Evolutionary conservation across 2,797 vertebrate species (phyloP), one percentile per base, ranked within the genome.

Genomic region (Furcifer pardalis): DNA sequence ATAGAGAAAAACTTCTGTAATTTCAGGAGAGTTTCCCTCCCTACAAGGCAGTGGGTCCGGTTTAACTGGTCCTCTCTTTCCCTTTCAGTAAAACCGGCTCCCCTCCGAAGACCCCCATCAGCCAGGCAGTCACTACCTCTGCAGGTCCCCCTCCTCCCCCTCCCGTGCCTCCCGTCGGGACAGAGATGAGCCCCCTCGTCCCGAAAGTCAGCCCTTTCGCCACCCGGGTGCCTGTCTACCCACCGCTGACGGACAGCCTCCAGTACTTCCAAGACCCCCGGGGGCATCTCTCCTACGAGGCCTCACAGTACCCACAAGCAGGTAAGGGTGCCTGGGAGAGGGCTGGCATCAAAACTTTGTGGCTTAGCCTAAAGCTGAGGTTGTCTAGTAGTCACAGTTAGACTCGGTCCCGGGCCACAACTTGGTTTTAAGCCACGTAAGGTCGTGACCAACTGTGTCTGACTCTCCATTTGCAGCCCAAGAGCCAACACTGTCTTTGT

Each of bases 181-280:
- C 93, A 87, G 97, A 98, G 80, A 94, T 96, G 68, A 95, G 93
- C 87, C 94, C 96, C 91, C 90, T 96, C 30, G 87, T 96, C 89
- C 95, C 96, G 88, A 98, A 98, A 95, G 96, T 97, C 81, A 96
- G 96, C 90, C 96, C 96, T 0, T 97, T 97, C 87, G 91, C 97
- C 89, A 91, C 97, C 88, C 97, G 97, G 90, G 95, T 97, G 84
- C 96, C 96, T 6, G 89, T 97, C 23, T 98, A 97, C 93, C 96
- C 97, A 84, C 95, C 97, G 81, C 96, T 96, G 52, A 97, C 97
- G 75, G 98, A 99, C 89, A 96, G 91, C 7, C 94, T 96, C 92
- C 95, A 97, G 59, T 97, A 97, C 95, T 98, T 97, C 95, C 97
- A 97, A 95, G 98, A 99, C 84, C 95, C 96, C 83, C 96, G 96